Percentiles rank a stretch among this genome's conserved stretches.
phyloP scores from a whole-genome alignment of 1,140 invertebrate genomes.

The Drosophila sucinea region DNA sequence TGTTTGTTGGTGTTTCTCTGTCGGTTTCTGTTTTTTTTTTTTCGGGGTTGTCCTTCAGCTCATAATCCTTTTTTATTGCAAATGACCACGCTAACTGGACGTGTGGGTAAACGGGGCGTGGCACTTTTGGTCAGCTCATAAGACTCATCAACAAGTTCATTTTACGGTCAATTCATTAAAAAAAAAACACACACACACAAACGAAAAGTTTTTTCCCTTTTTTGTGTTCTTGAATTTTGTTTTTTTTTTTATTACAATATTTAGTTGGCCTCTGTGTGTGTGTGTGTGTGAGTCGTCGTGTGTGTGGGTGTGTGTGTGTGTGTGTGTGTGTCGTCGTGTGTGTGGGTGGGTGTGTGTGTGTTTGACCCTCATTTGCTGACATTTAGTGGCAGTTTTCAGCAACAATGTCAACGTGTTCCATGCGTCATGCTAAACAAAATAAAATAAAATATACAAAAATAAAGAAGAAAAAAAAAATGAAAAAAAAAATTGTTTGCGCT shows the following conservation, averaged over 20 bases:
- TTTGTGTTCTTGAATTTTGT: not conserved
- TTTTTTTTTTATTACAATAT: conserved; percentile 54
- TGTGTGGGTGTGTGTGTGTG: conserved; percentile 29
- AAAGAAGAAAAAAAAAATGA: not conserved
- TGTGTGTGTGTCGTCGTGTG: conserved; percentile 27
- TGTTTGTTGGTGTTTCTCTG: conserved; percentile 45
- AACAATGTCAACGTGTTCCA: conserved; percentile 44
- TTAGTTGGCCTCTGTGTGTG: conserved; percentile 47
- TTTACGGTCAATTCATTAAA: conserved; percentile 82
- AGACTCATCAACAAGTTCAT: conserved; percentile 82
- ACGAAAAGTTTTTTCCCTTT: conserved; percentile 2
- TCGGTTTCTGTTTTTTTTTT: conserved; percentile 38
- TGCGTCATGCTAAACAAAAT: conserved; percentile 42
- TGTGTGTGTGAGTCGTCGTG: conserved; percentile 3
- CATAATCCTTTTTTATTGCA: conserved; percentile 81
- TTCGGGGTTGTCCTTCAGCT: conserved; percentile 66
- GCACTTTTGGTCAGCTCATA: conserved; percentile 62
- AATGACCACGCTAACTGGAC: conserved; percentile 77
- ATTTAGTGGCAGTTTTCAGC: conserved; percentile 69
- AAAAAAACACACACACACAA: conserved; percentile 43
- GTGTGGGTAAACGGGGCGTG: conserved; percentile 26
- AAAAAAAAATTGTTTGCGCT: conserved; percentile 12
- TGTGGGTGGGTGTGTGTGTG: conserved; percentile 31
- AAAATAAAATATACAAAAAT: not conserved
- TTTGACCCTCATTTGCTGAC: conserved; percentile 78